Evolutionary conservation across 2,113 vertebrate species (phyloP).

Genomic region (Chaetorhynchus papuensis): DNA sequence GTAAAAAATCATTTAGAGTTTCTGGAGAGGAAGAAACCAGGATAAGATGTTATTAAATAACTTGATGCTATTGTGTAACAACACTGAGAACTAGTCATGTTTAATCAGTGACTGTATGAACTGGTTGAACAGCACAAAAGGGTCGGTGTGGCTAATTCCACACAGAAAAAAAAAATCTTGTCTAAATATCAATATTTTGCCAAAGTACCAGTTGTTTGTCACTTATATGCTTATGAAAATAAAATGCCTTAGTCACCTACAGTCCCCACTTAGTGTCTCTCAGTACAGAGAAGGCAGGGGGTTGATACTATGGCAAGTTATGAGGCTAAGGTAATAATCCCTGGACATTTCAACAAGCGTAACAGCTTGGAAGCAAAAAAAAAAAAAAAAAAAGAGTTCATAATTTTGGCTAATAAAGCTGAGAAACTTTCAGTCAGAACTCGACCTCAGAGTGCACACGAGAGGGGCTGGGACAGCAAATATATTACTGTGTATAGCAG

Average conservation of each 20-base stretch:
- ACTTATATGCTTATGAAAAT: not conserved
- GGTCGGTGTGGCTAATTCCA: not conserved
- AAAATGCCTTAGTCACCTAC: not conserved
- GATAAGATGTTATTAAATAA: not conserved
- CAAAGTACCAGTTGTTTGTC: not conserved
- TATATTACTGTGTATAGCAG: not conserved
- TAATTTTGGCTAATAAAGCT: not conserved
- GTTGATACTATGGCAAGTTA: not conserved
- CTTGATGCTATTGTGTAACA: not conserved
- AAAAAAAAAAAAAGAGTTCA: not conserved
- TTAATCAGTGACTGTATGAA: not conserved
- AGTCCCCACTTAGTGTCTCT: not conserved
- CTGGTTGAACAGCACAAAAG: not conserved
- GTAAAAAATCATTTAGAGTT: not conserved
- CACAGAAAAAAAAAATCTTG: not conserved
- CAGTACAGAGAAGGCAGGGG: not conserved
- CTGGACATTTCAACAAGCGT: not conserved
- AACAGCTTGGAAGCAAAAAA: not conserved
- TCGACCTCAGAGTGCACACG: not conserved
- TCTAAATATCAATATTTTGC: not conserved
- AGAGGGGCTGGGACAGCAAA: not conserved
- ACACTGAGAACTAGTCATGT: not conserved
- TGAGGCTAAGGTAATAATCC: not conserved
- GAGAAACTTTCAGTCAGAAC: not conserved
- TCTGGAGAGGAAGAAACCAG: not conserved